These are phyloP conservation scores for Cylindroiulus punctatus DNA, from an alignment of 2,888 invertebrate species.

Conservation along the genomic window DNA sequence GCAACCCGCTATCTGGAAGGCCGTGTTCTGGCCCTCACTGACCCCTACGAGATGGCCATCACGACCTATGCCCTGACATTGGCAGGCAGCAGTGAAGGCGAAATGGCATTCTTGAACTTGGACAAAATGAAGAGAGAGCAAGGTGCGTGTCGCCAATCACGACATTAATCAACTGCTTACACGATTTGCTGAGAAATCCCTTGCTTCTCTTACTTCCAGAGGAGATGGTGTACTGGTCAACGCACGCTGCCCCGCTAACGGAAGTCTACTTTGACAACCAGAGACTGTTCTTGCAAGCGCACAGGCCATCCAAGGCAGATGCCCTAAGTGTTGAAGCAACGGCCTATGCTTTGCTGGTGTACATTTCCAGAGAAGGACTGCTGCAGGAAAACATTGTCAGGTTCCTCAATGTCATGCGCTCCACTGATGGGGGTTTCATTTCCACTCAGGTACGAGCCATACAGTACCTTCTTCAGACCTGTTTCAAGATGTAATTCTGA, in stretches of 20 bases:
- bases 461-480: background rate
- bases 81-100: conserved; percentile 65
- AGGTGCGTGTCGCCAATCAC: conserved; percentile 60
- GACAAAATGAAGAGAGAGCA: conserved; percentile 62
- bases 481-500: background rate
- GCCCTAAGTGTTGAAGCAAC: conserved; percentile 67
- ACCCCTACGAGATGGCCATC: conserved; percentile 69
- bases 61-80: conserved; percentile 68
- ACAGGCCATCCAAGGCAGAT: conserved; percentile 67
- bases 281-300: conserved; percentile 66
- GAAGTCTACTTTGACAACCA: conserved; percentile 66
- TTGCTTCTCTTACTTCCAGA: conserved; percentile 61
- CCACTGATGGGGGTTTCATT: conserved; percentile 62
- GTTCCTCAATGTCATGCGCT: conserved; percentile 63
- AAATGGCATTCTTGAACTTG: conserved; percentile 64
- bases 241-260: conserved; percentile 54
- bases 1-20: conserved; percentile 65
- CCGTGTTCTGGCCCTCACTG: conserved; percentile 63
- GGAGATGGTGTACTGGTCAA: conserved; percentile 67
- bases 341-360: conserved; percentile 67
- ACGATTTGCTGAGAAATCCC: background rate
- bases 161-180: background rate
- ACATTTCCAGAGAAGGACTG: conserved; percentile 62
- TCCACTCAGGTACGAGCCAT: conserved; percentile 61
- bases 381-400: conserved; percentile 62